Evolutionary conservation across 2,113 vertebrate species (phyloP).

Genomic region (Plestiodon gilberti): DNA sequence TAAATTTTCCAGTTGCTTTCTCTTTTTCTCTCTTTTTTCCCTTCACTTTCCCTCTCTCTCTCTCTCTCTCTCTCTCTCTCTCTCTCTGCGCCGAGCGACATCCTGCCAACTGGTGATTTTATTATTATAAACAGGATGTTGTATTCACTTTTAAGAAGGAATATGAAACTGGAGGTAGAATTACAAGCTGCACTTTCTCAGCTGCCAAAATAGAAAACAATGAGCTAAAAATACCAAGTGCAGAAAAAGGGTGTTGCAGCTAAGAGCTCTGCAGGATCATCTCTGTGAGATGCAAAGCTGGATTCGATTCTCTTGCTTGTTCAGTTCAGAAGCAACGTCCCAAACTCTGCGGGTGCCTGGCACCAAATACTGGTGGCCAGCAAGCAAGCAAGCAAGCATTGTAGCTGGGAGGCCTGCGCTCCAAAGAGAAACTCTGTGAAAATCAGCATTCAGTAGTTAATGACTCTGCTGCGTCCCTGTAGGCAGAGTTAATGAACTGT

Average conservation of each 20-base stretch:
- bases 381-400: not conserved
- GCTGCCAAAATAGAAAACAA: conserved; percentile 85
- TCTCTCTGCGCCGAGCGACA: conserved; percentile 70
- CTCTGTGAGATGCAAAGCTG: conserved; percentile 61
- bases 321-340: not conserved
- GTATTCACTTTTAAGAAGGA: conserved; percentile 86
- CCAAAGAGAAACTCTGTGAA: not conserved
- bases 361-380: not conserved
- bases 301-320: conserved; percentile 46
- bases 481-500: conserved; percentile 55
- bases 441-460: conserved; percentile 46
- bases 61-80: not conserved
- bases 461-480: conserved; percentile 45
- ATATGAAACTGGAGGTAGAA: conserved; percentile 84
- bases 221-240: conserved; percentile 82
- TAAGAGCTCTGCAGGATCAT: conserved; percentile 64
- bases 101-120: conserved; percentile 84
- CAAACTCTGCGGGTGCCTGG: not conserved
- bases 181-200: conserved; percentile 79
- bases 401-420: rapidly evolving
- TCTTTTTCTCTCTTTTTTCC: conserved; percentile 39
- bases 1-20: conserved; percentile 84
- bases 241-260: conserved; percentile 72
- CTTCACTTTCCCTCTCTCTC: too few species aligned
- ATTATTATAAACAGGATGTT: conserved; percentile 87